Base-by-base conservation (phyloP, 2,797 vertebrate species). In the Gallinago solitaria region DNA sequence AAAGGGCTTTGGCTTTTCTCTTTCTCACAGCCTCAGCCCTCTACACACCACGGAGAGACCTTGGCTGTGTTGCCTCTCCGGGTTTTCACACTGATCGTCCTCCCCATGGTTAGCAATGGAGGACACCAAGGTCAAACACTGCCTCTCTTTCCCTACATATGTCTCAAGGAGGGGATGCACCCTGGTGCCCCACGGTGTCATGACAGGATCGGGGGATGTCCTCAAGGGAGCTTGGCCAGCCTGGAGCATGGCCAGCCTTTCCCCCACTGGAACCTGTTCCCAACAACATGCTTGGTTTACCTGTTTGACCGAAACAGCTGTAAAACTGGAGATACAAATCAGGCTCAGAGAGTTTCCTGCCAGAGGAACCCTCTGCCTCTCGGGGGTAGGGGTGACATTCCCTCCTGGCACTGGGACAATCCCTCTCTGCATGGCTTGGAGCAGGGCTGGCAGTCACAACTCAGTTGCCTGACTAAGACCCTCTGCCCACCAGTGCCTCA, bases 11-110 rank as follows among this genome's bases (percentile, higher is more conserved):
- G 7, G 11, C 6, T 84, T 75, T 41, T 64, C 8, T 48, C 11
- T 50, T 7, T 61, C 50, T 78, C 1, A 1, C 23, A 91, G 47
- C 18, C 41, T 23, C 27, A 51, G 24, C 28, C 21, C 39, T 41
- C 11, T 1, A 1, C 2, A 0, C 19, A 23, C n/a, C 51, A 11
- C 2, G 5, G 75, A 47, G 33, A 51, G 47, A 54, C 41, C 18
- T 9, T 24, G 32, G 23, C 9, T 77, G 30, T 0, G 0, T 13
- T 63, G 18, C 56, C 48, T 81, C 23, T 0, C 0, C 0, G n/a
- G 7, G 4, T 65, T 76, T 89, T 73, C 10, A 19, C 2, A 11
- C 12, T 53, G 69, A 12, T 4, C 5, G 0, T 32, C 30, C 25
- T 79, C 27, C 30, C 18, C 0, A 0, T 2, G 1, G 14, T n/a